Conservation (phyloP, 2,113 vertebrate genomes). For the Abramis brama region DNA sequence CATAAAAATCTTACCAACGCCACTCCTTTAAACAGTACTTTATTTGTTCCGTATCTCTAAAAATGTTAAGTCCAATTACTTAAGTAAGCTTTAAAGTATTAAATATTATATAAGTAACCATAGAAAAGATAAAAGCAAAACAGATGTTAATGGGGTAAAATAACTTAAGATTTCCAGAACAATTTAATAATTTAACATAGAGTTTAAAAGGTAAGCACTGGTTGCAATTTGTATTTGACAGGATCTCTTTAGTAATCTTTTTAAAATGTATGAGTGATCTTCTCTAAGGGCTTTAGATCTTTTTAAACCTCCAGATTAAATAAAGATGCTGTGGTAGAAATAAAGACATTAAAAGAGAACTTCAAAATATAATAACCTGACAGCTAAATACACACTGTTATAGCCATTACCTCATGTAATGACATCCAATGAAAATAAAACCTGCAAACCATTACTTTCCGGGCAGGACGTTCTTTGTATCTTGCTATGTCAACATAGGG, state of each 20-base stretch:
- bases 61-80: background rate
- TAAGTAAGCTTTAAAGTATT: background rate
- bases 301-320: slow-evolving; percentile 15
- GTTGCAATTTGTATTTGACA: background rate
- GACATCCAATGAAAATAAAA: slow-evolving; percentile 75
- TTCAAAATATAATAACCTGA: slow-evolving; percentile 61
- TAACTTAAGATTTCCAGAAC: background rate
- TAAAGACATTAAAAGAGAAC: slow-evolving; percentile 37
- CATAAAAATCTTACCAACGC: too few species aligned
- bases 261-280: background rate
- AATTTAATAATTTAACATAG: background rate
- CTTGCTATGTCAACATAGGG: slow-evolving; percentile 53
- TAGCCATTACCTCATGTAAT: slow-evolving; percentile 75
- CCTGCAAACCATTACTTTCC: slow-evolving; percentile 71
- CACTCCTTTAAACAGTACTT: background rate
- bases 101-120: background rate
- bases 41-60: background rate
- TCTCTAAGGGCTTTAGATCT: background rate
- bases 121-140: slow-evolving; percentile 2
- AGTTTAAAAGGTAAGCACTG: background rate
- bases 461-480: slow-evolving; percentile 66
- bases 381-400: slow-evolving; percentile 68
- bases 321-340: background rate
- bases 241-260: background rate
- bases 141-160: background rate